Evolutionary conservation across 2,113 vertebrate species (phyloP).

Genomic region (Ceyx melanurus): DNA sequence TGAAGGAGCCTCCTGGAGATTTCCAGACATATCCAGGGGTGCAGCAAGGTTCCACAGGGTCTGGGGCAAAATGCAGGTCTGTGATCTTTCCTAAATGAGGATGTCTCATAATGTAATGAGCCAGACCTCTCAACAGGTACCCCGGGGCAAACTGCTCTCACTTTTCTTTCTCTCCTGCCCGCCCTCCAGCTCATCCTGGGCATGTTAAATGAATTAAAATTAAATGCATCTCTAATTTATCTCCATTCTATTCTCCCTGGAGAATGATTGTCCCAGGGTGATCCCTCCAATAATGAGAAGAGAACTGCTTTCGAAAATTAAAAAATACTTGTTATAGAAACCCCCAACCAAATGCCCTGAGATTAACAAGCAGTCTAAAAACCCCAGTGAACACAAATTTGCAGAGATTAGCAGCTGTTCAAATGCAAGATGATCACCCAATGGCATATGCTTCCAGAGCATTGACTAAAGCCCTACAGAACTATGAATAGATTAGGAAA

Average conservation of each 20-base stretch:
- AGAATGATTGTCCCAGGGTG: constrained; percentile 52
- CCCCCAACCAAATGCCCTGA: constrained; percentile 26
- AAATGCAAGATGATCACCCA: constrained; percentile 55
- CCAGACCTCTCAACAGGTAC: background rate
- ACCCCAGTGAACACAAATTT: background rate
- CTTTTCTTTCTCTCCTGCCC: background rate
- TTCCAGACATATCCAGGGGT: background rate
- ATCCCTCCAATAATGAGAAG: constrained; percentile 39
- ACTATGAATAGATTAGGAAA: constrained; percentile 64
- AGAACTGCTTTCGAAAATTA: constrained; percentile 30
- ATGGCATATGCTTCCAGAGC: constrained; percentile 22
- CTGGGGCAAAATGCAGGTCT: constrained; percentile 26
- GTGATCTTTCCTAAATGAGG: constrained; percentile 54
- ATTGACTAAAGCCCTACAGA: constrained; percentile 24
- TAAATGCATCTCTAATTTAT: constrained; percentile 48
- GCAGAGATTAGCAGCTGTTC: constrained; percentile 55
- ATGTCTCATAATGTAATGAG: background rate
- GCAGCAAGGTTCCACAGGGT: background rate
- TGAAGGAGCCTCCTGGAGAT: background rate
- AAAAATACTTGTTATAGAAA: constrained; percentile 34
- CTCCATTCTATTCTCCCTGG: constrained; percentile 23
- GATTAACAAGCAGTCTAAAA: constrained; percentile 26
- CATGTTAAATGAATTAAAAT: constrained; percentile 50
- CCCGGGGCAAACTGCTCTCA: constrained; percentile 28
- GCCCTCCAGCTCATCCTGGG: constrained; percentile 41